Base-by-base conservation (phyloP, 2,888 invertebrate species). In the Tenthredo scrophulariae region DNA sequence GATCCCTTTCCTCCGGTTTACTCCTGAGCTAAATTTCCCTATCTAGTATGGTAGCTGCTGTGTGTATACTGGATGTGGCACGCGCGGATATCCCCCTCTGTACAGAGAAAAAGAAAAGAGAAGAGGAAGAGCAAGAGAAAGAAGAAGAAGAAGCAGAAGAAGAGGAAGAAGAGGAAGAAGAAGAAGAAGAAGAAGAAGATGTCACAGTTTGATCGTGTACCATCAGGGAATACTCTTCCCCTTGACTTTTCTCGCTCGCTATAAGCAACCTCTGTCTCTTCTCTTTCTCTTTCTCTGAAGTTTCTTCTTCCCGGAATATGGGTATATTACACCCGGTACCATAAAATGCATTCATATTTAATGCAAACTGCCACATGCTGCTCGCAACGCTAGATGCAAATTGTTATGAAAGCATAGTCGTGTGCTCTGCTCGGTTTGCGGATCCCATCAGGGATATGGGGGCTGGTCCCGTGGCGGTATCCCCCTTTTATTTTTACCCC, bases 361-460 rank as follows among this genome's bases (percentile, higher is more conserved):
- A 92, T 90, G 88, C 87, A 89, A 88, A 72, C 86, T 85, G 87
- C 87, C 85, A 86, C 87, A 86, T 84, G 77, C 65, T 46, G 40
- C 40, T 40, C 40, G 18, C 67, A 65, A 80, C 79, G 84, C 75
- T 86, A 88, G 90, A 92, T 92, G 93, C 92, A 93, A 93, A 93
- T 92, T 92, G 91, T 91, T 92, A 91, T 91, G 92, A 91, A 92
- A 91, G 91, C 91, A 91, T 90, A 90, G 90, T 90, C 90, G 90
- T 90, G 89, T 90, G 91, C 87, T 87, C 88, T 83, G 67, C 80
- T 58, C 80, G 33, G 33, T 33, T 62, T 26, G 80, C 77, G 58
- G 62, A 80, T 62, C 80, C 83, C 83, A 83, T 83, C 83, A 83
- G 67, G 83, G 83, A 83, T 83, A 70, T 67, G 70, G 37, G 37